Evolutionary conservation across 2,797 vertebrate genomes (phyloP).

Genomic region (Myoxocephalus aenaeus): DNA sequence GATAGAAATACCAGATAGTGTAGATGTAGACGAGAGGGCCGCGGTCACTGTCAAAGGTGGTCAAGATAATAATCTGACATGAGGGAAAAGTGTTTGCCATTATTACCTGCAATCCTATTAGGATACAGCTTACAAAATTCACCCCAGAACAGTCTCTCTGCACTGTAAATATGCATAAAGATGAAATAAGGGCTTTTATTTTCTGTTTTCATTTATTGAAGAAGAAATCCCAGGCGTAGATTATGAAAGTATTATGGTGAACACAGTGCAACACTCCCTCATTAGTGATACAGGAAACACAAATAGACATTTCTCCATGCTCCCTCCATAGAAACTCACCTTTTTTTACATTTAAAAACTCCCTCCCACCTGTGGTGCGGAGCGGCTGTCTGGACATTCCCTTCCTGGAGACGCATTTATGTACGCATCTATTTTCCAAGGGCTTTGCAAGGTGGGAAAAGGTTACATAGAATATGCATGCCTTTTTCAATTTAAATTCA

Average conservation of each 20-base stretch:
- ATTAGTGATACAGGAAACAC: conserved; percentile 29
- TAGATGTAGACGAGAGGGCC: neutral
- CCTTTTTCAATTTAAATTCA: conserved; percentile 35
- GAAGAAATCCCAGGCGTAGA: neutral
- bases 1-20: conserved; percentile 2
- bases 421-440: conserved; percentile 38
- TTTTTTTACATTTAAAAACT: conserved; percentile 25
- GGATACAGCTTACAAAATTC: neutral
- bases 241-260: neutral
- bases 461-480: conserved; percentile 50
- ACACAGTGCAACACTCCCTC: conserved; percentile 7
- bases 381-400: conserved; percentile 11
- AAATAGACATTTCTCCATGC: neutral
- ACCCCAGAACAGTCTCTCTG: conserved; percentile 3
- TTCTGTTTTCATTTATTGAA: conserved; percentile 6
- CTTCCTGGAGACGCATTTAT: conserved; percentile 29
- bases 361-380: neutral
- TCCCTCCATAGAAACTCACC: conserved; percentile 16
- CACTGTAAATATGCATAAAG: neutral
- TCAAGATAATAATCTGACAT: conserved; percentile 15
- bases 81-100: conserved; percentile 8
- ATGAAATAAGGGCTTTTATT: conserved; percentile 6
- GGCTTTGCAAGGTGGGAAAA: conserved; percentile 40
- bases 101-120: neutral
- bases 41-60: neutral